Percentiles rank a stretch among this genome's conserved stretches.
phyloP scores from a whole-genome alignment of 2,797 vertebrate genomes.

The Melopsittacus undulatus region DNA sequence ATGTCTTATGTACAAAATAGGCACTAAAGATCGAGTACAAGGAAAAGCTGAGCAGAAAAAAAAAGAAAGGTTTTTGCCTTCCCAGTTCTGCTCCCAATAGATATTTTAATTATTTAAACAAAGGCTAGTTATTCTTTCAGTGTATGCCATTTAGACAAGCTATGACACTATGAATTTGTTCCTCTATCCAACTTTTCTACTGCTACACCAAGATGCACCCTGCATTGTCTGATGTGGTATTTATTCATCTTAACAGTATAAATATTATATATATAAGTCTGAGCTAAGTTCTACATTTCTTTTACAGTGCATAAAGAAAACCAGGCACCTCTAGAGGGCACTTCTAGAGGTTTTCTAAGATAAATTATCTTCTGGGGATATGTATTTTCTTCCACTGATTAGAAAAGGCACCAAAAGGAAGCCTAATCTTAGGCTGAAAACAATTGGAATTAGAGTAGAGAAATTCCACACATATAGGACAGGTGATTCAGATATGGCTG shows the following conservation, averaged over 20 bases:
- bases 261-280: rapidly evolving
- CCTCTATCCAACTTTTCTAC: not conserved
- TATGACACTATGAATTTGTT: not conserved
- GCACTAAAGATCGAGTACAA: not conserved
- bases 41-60: not conserved
- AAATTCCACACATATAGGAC: not conserved
- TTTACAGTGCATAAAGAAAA: not conserved
- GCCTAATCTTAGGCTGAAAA: not conserved
- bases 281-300: not conserved
- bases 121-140: not conserved
- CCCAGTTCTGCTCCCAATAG: not conserved
- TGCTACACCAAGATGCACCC: not conserved
- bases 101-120: not conserved
- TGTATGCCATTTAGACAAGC: not conserved
- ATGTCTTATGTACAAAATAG: not conserved
- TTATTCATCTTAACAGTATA: not conserved
- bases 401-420: not conserved
- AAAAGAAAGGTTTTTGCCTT: rapidly evolving
- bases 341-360: not conserved
- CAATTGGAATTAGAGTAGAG: not conserved
- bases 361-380: not conserved
- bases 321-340: not conserved
- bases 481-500: not conserved
- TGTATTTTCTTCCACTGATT: not conserved
- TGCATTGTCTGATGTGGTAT: rapidly evolving